Percentiles rank a stretch among this genome's conserved stretches.
Evolutionary conservation across 2,888 invertebrate genomes (phyloP).

Genomic region (Molanna angustata): DNA sequence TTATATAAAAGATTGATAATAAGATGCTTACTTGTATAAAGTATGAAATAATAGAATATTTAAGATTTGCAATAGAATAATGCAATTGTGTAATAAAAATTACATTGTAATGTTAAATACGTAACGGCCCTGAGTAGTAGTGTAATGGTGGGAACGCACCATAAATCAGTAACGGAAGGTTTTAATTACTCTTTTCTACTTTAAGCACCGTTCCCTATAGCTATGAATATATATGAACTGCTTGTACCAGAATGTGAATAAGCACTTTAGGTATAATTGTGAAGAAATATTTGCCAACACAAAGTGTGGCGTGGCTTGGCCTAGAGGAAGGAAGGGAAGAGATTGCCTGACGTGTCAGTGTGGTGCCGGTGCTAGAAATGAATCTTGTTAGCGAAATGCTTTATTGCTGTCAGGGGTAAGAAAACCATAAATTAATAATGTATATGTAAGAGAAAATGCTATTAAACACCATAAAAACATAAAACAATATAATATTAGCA

Average conservation of each 20-base stretch:
- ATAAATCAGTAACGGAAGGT: slow-evolving; percentile 56
- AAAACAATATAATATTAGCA: too few species aligned
- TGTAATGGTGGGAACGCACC: slow-evolving; percentile 36
- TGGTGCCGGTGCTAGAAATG: slow-evolving; percentile 17
- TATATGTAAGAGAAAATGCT: too few species aligned
- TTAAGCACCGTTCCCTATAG: slow-evolving; percentile 21
- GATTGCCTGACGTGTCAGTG: slow-evolving; percentile 20
- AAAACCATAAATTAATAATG: too few species aligned
- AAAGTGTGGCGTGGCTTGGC: slow-evolving; percentile 16
- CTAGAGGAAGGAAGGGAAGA: too few species aligned
- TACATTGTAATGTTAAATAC: too few species aligned
- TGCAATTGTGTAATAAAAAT: too few species aligned
- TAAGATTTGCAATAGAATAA: too few species aligned
- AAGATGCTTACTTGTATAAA: too few species aligned
- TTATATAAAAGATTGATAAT: too few species aligned
- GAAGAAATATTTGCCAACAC: slow-evolving; percentile 28
- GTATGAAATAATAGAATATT: too few species aligned
- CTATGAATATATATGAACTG: slow-evolving; percentile 31
- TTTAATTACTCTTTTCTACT: slow-evolving; percentile 47
- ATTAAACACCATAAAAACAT: too few species aligned
- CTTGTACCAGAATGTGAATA: slow-evolving; percentile 27
- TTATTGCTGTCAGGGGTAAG: slow-evolving; percentile 18
- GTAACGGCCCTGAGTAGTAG: slow-evolving; percentile 3
- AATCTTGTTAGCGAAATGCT: slow-evolving; percentile 29
- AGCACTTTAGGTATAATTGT: slow-evolving; percentile 28